These are phyloP conservation scores for Acromyrmex heyeri DNA, from an alignment of 1,140 invertebrate species.

Conservation along the genomic window DNA sequence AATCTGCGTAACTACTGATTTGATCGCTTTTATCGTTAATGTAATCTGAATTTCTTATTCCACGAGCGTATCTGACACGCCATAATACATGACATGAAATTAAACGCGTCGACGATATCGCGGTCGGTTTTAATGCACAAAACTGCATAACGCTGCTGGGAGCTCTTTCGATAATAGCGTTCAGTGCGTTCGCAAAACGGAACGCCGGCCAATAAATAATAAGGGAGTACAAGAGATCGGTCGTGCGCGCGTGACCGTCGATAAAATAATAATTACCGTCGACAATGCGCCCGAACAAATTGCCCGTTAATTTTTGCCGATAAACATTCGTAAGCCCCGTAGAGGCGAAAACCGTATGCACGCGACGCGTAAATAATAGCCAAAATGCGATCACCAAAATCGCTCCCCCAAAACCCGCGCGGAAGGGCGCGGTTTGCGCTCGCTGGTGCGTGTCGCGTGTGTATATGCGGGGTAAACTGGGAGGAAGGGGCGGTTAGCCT, in stretches of 20 bases:
- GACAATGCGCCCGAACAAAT: constrained; percentile 81
- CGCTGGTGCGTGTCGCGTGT: neutral
- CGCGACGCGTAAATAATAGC: constrained; percentile 80
- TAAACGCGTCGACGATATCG: constrained; percentile 48
- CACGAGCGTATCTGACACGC: neutral
- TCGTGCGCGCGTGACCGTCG: constrained; percentile 74
- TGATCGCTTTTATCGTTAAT: neutral
- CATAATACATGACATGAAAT: constrained; percentile 34
- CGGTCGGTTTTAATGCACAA: constrained; percentile 60
- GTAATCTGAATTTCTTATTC: constrained; percentile 42
- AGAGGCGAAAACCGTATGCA: constrained; percentile 79
- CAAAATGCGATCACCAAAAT: constrained; percentile 80
- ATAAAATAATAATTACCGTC: constrained; percentile 84
- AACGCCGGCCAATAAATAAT: constrained; percentile 71
- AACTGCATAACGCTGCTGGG: constrained; percentile 48
- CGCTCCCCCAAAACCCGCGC: constrained; percentile 20
- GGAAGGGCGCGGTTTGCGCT: constrained; percentile 23
- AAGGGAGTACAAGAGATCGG: constrained; percentile 66
- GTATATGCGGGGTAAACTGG: constrained; percentile 29
- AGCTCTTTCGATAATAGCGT: constrained; percentile 62
- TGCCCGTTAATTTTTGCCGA: constrained; percentile 85
- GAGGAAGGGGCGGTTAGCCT: constrained; percentile 73
- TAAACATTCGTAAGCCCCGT: constrained; percentile 82
- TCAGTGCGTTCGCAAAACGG: constrained; percentile 55
- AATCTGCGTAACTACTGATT: neutral